Conservation (phyloP, 2,797 vertebrate genomes). For the Trachops cirrhosus region DNA sequence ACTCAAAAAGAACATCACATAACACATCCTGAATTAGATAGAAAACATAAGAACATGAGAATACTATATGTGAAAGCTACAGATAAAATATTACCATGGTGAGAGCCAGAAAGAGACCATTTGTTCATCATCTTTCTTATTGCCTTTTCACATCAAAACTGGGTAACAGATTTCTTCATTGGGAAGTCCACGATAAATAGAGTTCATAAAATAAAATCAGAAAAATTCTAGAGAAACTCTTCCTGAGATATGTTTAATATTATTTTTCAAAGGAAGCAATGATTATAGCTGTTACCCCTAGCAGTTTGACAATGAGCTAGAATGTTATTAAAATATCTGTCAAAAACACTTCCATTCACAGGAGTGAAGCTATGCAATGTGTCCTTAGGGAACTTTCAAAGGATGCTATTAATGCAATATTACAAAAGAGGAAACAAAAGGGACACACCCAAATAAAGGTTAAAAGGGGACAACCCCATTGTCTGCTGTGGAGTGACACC, state of each 20-base stretch:
- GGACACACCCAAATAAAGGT: not conserved
- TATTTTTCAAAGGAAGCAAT: conserved; percentile 25
- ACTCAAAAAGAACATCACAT: not conserved
- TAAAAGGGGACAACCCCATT: not conserved
- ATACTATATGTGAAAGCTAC: not conserved
- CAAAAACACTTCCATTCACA: conserved; percentile 49
- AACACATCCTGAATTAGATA: not conserved
- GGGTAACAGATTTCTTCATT: not conserved
- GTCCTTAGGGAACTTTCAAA: conserved; percentile 45
- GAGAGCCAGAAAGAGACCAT: not conserved
- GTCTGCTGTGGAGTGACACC: not conserved
- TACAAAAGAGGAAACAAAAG: conserved; percentile 41
- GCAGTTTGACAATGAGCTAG: conserved; percentile 10
- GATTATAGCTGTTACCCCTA: conserved; percentile 27
- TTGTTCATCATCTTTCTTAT: not conserved
- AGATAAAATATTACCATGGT: not conserved
- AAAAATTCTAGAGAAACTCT: conserved; percentile 45
- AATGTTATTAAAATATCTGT: conserved; percentile 44
- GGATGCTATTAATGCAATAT: conserved; percentile 22
- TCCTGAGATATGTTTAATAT: conserved; percentile 3
- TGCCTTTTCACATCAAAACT: not conserved
- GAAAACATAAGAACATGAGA: not conserved
- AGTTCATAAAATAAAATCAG: conserved; percentile 47
- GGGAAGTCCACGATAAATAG: not conserved
- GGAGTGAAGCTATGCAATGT: conserved; percentile 21